Conservation (phyloP, 2,888 invertebrate genomes). For the Operophtera brumata region DNA sequence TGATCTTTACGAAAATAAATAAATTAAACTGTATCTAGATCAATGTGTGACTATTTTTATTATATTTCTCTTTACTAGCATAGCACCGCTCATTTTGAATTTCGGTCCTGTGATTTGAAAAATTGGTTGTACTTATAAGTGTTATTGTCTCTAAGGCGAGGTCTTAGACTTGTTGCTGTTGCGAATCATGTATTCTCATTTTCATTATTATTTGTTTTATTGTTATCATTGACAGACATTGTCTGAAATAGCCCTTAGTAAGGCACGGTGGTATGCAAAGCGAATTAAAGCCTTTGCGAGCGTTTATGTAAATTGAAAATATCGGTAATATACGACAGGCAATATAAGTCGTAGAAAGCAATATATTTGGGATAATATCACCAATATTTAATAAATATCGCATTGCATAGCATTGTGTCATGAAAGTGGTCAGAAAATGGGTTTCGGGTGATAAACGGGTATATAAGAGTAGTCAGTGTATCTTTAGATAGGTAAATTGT, state of each 20-base stretch:
- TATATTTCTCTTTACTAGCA: no score
- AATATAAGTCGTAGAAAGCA: constrained; percentile 11
- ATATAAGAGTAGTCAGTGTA: constrained; percentile 61
- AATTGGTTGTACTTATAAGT: constrained; percentile 44
- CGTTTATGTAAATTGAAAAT: constrained; percentile 7
- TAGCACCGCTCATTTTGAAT: constrained; percentile 25
- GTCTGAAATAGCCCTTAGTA: constrained; percentile 8
- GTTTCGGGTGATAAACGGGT: constrained; percentile 76
- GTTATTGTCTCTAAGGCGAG: constrained; percentile 41
- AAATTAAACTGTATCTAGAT: no score
- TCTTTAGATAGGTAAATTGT: constrained; percentile 69
- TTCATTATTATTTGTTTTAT: constrained; percentile 24
- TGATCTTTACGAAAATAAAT: no score
- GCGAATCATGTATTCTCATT: constrained; percentile 18
- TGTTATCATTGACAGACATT: constrained; percentile 22
- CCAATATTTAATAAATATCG: constrained; percentile 6
- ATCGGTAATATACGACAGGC: constrained; percentile 8
- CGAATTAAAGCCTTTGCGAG: not conserved
- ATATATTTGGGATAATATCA: constrained; percentile 5
- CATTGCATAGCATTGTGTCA: constrained; percentile 17
- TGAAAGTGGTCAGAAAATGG: constrained; percentile 18
- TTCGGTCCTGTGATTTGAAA: constrained; percentile 52
- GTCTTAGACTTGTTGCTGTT: constrained; percentile 37
- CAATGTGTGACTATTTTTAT: no score
- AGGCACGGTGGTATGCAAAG: constrained; percentile 20